These are phyloP conservation scores for Megatriorchis doriae DNA, from an alignment of 2,113 vertebrate genomes.

Conservation along the genomic window DNA sequence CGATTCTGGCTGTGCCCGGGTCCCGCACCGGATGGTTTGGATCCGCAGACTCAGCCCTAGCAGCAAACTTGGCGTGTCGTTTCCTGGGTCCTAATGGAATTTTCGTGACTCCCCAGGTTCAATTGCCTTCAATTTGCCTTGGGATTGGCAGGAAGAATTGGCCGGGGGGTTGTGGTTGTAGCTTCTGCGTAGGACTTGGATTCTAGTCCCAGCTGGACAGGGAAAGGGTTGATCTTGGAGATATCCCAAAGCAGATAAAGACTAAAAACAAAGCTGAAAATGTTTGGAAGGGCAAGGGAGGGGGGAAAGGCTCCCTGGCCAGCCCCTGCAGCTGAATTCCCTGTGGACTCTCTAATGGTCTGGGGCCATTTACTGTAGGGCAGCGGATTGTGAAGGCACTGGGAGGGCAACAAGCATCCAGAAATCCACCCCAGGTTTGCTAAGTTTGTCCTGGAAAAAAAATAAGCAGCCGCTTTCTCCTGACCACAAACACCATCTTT, in stretches of 20 bases:
- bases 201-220: not conserved
- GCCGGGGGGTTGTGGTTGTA: not conserved
- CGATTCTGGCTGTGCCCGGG: fast-evolving
- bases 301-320: not conserved
- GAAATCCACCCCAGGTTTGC: not conserved
- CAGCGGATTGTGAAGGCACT: not conserved
- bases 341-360: fast-evolving
- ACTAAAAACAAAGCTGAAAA: not conserved
- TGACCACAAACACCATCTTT: not conserved
- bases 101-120: too few relatives aligned
- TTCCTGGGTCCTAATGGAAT: not conserved
- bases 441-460: too few relatives aligned
- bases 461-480: not conserved
- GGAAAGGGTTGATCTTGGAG: not conserved
- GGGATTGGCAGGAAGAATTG: not conserved
- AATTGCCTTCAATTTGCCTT: not conserved
- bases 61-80: not conserved
- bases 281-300: too few relatives aligned
- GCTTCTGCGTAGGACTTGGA: not conserved
- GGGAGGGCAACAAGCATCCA: not conserved
- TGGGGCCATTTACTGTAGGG: not conserved
- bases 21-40: not conserved
- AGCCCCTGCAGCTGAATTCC: not conserved
- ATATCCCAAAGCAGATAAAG: not conserved
- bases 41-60: not conserved